Percentiles rank a stretch among this genome's conserved stretches.
Conservation (phyloP, 1,140 invertebrate genomes). For the Drosophila subpulchrella region DNA sequence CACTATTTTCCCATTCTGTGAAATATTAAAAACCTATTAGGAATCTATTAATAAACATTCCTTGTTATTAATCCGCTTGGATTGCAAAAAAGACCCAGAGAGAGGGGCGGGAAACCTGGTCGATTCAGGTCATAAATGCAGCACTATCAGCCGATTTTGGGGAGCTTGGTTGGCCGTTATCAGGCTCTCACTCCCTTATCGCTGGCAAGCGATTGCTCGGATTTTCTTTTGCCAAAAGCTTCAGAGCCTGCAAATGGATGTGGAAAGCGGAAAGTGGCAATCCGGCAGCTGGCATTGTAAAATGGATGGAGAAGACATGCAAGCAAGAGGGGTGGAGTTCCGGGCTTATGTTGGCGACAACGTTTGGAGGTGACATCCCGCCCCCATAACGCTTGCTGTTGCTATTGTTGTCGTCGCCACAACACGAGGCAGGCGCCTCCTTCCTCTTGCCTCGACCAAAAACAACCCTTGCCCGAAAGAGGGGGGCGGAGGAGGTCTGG, state of each 20-base stretch:
- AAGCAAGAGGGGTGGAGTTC: conserved; percentile 8
- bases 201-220: conserved; percentile 21
- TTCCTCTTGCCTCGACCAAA: conserved; percentile 7
- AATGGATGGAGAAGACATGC: conserved; percentile 11
- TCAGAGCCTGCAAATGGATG: conserved; percentile 31
- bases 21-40: not conserved
- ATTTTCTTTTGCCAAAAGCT: conserved; percentile 31
- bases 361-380: conserved; percentile 15
- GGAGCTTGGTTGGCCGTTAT: conserved; percentile 12
- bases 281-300: conserved; percentile 29
- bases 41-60: not conserved
- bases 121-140: conserved; percentile 7
- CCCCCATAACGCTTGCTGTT: conserved; percentile 10
- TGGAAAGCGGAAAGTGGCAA: conserved; percentile 20
- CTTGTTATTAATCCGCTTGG: not conserved
- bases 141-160: conserved; percentile 13
- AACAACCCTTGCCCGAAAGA: conserved; percentile 39
- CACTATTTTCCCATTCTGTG: not conserved
- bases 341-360: conserved; percentile 32
- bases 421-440: conserved; percentile 24
- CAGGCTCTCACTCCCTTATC: conserved; percentile 28
- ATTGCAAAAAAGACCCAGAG: not conserved
- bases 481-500: conserved; percentile 5
- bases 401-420: conserved; percentile 49
- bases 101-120: not conserved